Conservation (phyloP, 2,888 invertebrate genomes). For the Orthosia cruda region DNA sequence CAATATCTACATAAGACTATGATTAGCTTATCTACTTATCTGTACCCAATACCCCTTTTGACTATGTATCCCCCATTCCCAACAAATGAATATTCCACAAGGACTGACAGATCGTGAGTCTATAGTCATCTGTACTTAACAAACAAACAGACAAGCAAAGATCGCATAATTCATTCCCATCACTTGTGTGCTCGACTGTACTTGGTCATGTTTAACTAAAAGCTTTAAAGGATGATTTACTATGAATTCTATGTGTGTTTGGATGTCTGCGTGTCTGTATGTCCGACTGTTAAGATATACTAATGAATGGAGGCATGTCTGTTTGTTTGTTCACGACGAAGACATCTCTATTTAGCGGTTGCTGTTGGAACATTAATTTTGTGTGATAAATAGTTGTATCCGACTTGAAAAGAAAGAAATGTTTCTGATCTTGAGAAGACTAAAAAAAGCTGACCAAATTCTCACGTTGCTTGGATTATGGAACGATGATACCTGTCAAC, state of each 20-base stretch:
- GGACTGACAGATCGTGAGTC: constrained; percentile 19
- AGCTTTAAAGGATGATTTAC: constrained; percentile 58
- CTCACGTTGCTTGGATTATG: no score
- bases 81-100: constrained; percentile 33
- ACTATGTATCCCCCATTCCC: constrained; percentile 2
- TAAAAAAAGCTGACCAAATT: no score
- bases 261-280: constrained; percentile 23
- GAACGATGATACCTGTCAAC: no score
- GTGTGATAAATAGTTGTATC: constrained; percentile 24
- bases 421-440: neutral
- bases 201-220: constrained; percentile 51
- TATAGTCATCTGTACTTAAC: constrained; percentile 7
- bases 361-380: constrained; percentile 29
- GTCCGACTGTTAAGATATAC: constrained; percentile 28
- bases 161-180: constrained; percentile 19
- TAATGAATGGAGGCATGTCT: constrained; percentile 54
- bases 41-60: neutral
- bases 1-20: no score
- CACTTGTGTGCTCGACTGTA: constrained; percentile 44
- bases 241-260: constrained; percentile 41
- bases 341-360: constrained; percentile 34
- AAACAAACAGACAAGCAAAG: neutral
- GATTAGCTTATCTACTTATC: neutral
- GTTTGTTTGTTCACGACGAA: constrained; percentile 25
- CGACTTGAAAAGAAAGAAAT: neutral